Conservation (phyloP, 2,888 invertebrate genomes). For the Miltochrista miniata region DNA sequence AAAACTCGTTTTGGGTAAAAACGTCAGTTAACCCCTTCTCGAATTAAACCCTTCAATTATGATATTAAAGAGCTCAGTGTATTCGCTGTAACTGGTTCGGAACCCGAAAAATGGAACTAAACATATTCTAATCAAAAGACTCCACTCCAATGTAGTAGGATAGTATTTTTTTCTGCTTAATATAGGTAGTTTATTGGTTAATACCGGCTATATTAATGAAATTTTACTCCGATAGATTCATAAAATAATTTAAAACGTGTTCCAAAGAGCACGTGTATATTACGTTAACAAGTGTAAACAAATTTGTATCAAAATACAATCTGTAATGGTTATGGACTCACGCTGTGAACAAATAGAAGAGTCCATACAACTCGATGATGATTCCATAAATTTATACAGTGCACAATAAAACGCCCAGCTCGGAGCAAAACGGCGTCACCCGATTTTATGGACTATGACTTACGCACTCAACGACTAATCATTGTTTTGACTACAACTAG, state of each 20-base stretch:
- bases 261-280: conserved; percentile 36
- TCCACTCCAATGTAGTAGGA: too few species aligned
- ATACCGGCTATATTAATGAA: too few species aligned
- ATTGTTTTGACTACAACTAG: conserved; percentile 56
- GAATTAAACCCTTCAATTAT: too few species aligned
- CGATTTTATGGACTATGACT: conserved; percentile 65
- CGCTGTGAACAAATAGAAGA: conserved; percentile 69
- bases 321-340: conserved; percentile 78
- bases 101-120: too few species aligned
- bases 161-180: too few species aligned
- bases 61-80: too few species aligned
- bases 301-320: conserved; percentile 76
- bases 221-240: neutral
- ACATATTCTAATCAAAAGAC: too few species aligned
- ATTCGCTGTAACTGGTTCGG: too few species aligned
- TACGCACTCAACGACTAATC: conserved; percentile 55
- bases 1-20: too few species aligned
- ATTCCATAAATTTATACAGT: conserved; percentile 83
- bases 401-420: conserved; percentile 75
- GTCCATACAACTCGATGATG: conserved; percentile 81
- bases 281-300: conserved; percentile 68
- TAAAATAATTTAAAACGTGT: conserved; percentile 35
- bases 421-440: conserved; percentile 78
- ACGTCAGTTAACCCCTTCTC: too few species aligned
- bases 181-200: too few species aligned